Conservation (phyloP, 2,113 vertebrate species). For the Gnathonemus longibarbis region DNA sequence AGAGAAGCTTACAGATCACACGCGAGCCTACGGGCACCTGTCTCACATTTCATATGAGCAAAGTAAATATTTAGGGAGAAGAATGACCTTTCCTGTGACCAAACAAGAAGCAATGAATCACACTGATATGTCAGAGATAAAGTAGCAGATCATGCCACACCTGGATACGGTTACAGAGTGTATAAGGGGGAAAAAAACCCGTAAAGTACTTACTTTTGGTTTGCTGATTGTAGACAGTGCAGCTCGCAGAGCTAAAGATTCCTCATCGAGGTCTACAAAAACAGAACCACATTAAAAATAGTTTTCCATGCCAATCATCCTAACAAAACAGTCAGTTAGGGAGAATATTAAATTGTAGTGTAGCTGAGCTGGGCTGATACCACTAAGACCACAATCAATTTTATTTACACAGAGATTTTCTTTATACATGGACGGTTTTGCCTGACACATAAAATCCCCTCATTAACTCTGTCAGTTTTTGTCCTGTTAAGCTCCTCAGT, state of each 20-base stretch:
- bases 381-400: not conserved
- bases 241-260: slow-evolving; percentile 74
- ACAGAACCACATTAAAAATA: slow-evolving; percentile 28
- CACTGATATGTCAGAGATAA: not conserved
- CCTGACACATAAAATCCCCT: not conserved
- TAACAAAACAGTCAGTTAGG: not conserved
- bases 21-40: not conserved
- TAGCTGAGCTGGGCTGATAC: not conserved
- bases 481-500: not conserved
- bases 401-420: not conserved
- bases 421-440: not conserved
- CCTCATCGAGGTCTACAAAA: slow-evolving; percentile 79
- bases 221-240: slow-evolving; percentile 74
- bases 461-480: not conserved
- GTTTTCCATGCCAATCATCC: not conserved
- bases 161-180: not conserved
- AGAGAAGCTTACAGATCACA: not conserved
- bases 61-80: not conserved
- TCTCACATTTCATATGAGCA: not conserved
- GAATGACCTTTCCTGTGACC: not conserved
- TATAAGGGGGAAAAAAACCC: not conserved
- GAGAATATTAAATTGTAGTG: not conserved
- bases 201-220: slow-evolving; percentile 72
- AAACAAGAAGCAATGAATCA: not conserved
- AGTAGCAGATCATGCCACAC: not conserved